Evolutionary conservation across 1,140 invertebrate genomes (phyloP).

Genomic region (Lasioglossum baleicum): DNA sequence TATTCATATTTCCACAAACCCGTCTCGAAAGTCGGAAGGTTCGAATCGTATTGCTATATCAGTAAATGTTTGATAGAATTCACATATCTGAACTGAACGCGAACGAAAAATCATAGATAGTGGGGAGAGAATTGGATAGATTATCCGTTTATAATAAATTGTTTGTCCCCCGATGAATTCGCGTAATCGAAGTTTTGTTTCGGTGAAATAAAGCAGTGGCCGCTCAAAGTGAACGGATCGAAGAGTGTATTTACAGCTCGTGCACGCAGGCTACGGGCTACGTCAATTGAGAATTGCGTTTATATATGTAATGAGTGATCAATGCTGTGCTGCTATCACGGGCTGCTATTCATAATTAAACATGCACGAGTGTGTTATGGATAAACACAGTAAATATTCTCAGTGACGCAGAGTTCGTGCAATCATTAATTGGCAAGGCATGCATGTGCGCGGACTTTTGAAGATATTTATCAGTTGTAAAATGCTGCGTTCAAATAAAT

Average conservation of each 20-base stretch:
- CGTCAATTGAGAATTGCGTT: not conserved
- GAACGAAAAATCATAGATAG: too few relatives aligned
- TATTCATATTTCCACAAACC: too few relatives aligned
- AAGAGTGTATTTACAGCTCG: not conserved
- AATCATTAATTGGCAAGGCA: constrained; percentile 3
- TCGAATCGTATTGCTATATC: too few relatives aligned
- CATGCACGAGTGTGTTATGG: not conserved
- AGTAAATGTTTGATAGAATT: too few relatives aligned
- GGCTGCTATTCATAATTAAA: not conserved
- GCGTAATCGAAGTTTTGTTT: not conserved
- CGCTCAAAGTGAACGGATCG: not conserved
- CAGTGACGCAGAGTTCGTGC: not conserved
- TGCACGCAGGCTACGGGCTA: too few relatives aligned
- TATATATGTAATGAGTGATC: not conserved
- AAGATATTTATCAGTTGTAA: not conserved
- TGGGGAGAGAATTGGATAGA: too few relatives aligned
- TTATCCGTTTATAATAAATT: too few relatives aligned
- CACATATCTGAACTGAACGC: too few relatives aligned
- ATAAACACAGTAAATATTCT: not conserved
- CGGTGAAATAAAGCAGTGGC: not conserved
- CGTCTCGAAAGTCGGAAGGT: too few relatives aligned
- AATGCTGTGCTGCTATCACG: not conserved
- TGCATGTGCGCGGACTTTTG: constrained; percentile 22
- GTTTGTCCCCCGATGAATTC: not conserved
- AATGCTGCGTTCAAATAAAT: not conserved